phyloP scores from a whole-genome alignment of 1,140 invertebrate species.

The Chrysopa pallens region DNA sequence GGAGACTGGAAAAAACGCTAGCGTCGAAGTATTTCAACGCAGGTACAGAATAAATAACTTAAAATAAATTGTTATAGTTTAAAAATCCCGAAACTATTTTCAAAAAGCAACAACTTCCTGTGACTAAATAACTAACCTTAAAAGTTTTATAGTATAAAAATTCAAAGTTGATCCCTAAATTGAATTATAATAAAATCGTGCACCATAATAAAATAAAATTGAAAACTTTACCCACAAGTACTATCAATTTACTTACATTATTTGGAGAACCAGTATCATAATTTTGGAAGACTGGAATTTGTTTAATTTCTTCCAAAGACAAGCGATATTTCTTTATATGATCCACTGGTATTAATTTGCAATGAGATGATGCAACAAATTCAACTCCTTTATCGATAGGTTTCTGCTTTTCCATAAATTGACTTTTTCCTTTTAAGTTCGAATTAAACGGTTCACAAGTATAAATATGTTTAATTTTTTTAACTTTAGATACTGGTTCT shows the following conservation, averaged over 20 bases:
- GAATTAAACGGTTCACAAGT: not conserved
- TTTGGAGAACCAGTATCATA: not conserved
- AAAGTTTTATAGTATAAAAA: too few species aligned
- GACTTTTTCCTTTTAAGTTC: not conserved
- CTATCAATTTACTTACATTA: not conserved
- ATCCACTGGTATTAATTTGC: not conserved
- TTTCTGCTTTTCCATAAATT: not conserved
- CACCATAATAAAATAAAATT: too few species aligned
- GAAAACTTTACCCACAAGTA: too few species aligned
- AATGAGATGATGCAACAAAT: not conserved
- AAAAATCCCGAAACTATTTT: too few species aligned
- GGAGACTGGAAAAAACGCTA: too few species aligned
- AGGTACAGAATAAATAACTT: too few species aligned
- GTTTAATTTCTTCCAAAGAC: not conserved
- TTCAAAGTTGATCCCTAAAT: too few species aligned
- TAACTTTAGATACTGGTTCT: not conserved
- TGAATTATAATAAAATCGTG: too few species aligned
- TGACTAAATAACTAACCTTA: too few species aligned
- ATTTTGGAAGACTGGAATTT: not conserved
- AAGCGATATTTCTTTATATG: not conserved
- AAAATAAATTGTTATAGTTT: too few species aligned
- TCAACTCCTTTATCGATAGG: not conserved
- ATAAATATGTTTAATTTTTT: not conserved
- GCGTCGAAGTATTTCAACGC: too few species aligned
- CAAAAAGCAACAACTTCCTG: too few species aligned